Evolutionary conservation across 2,113 vertebrate genomes (phyloP).

Genomic region (Lanius collurio): DNA sequence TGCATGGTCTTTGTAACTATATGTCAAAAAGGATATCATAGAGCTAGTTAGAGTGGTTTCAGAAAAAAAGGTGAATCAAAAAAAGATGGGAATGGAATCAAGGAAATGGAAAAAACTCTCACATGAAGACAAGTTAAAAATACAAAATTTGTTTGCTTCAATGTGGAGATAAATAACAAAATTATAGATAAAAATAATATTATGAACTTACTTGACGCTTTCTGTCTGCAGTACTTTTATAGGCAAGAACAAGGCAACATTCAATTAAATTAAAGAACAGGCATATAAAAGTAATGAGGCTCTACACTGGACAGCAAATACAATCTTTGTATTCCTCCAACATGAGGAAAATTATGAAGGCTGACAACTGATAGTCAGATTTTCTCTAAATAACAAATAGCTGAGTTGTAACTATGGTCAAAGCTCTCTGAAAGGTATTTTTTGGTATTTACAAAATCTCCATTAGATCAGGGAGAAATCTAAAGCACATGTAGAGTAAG

Average conservation of each 20-base stretch:
- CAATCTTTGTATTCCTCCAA: background rate
- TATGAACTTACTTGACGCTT: background rate
- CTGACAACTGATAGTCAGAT: background rate
- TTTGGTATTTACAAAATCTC: background rate
- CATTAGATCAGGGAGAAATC: background rate
- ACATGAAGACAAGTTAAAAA: background rate
- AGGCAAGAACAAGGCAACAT: background rate
- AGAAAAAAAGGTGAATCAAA: background rate
- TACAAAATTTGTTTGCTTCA: background rate
- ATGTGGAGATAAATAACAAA: background rate
- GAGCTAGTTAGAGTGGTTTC: background rate
- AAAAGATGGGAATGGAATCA: background rate
- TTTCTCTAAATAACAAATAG: background rate
- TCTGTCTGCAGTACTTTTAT: background rate
- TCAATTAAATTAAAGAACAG: background rate
- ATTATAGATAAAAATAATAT: background rate
- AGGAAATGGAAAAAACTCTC: background rate
- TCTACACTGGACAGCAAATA: background rate
- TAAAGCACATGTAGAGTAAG: background rate
- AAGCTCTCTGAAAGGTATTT: background rate
- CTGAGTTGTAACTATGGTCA: background rate
- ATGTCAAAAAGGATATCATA: background rate
- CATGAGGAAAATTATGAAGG: background rate
- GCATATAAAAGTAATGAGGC: background rate
- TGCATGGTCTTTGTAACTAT: background rate